phyloP scores from a whole-genome alignment of 2,888 invertebrate genomes.

The Rambutsinella grinnellia region DNA sequence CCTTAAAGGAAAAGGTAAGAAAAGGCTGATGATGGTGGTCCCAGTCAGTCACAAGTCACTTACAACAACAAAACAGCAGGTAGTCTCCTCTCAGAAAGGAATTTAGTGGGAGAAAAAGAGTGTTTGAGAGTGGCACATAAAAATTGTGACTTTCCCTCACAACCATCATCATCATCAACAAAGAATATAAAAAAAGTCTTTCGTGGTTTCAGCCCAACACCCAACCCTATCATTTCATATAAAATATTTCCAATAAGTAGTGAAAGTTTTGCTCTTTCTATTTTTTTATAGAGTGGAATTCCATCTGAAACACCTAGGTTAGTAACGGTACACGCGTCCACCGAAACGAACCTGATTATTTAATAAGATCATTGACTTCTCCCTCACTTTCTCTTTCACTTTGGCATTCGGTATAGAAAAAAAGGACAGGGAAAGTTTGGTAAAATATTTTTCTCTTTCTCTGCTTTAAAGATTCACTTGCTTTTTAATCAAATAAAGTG shows the following conservation, averaged over 20 bases:
- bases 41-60: constrained; percentile 21
- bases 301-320: too few relatives aligned
- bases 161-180: too few relatives aligned
- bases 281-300: not conserved
- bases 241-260: not conserved
- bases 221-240: too few relatives aligned
- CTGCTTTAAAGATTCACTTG: constrained; percentile 24
- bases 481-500: constrained; percentile 52
- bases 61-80: constrained; percentile 18
- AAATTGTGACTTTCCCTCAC: too few relatives aligned
- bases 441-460: too few relatives aligned
- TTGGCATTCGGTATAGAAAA: not conserved
- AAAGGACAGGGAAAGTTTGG: constrained; percentile 13
- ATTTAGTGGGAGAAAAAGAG: constrained; percentile 5
- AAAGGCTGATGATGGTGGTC: constrained; percentile 4
- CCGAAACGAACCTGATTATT: constrained; percentile 18
- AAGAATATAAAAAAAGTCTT: too few relatives aligned
- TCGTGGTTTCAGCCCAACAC: too few relatives aligned
- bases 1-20: not conserved
- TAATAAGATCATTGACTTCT: constrained; percentile 37
- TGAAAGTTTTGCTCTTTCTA: not conserved
- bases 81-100: not conserved
- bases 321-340: too few relatives aligned
- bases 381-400: not conserved
- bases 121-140: not conserved